Percentiles rank a stretch among this genome's conserved stretches.
phyloP scores from a whole-genome alignment of 1,140 invertebrate species.

The Zaprionus capensis region DNA sequence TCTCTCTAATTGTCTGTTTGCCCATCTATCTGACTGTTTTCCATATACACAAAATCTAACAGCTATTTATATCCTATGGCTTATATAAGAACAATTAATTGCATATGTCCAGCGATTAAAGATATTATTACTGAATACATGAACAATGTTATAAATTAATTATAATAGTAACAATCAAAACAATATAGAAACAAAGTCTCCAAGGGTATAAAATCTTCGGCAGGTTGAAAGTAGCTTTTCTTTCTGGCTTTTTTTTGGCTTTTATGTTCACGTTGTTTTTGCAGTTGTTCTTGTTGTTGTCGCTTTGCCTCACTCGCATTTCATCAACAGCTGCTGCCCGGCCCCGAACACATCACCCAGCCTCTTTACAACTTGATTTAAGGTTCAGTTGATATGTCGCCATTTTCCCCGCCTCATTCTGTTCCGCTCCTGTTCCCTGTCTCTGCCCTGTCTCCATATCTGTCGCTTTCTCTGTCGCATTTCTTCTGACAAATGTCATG shows the following conservation, averaged over 20 bases:
- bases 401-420: constrained; percentile 35
- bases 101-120: too few species aligned
- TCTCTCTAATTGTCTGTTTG: too few species aligned
- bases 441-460: not conserved
- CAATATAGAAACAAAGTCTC: too few species aligned
- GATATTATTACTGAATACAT: too few species aligned
- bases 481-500: constrained; percentile 76
- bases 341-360: constrained; percentile 60
- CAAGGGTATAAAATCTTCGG: too few species aligned
- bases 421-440: constrained; percentile 1
- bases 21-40: too few species aligned
- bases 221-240: not conserved
- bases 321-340: constrained; percentile 71
- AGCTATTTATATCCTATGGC: too few species aligned
- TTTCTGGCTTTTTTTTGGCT: constrained; percentile 5
- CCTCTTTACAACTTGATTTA: constrained; percentile 80
- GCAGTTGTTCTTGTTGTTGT: constrained; percentile 50
- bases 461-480: constrained; percentile 20
- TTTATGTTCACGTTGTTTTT: constrained; percentile 18
- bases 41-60: too few species aligned
- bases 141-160: too few species aligned
- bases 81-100: too few species aligned
- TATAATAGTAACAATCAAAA: too few species aligned
- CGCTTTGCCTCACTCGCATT: constrained; percentile 67
- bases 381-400: constrained; percentile 76